Evolutionary conservation across 2,797 vertebrate species (phyloP).

Genomic region (Otus scops): DNA sequence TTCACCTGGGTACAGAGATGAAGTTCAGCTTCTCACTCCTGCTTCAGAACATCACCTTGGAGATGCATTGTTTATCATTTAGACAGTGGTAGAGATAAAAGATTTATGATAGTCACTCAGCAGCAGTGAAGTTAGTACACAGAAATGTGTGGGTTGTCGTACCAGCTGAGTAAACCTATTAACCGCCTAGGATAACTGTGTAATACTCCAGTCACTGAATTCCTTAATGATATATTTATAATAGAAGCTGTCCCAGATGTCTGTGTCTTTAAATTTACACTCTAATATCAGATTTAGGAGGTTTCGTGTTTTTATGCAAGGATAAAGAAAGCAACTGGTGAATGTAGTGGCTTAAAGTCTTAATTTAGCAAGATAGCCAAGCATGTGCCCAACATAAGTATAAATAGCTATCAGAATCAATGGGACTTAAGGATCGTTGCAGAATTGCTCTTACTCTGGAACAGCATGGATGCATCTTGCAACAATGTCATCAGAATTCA

Average conservation of each 20-base stretch:
- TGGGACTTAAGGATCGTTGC: neutral
- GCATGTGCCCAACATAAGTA: neutral
- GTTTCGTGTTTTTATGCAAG: neutral
- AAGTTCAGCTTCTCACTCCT: neutral
- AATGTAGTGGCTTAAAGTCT: neutral
- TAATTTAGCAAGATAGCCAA: neutral
- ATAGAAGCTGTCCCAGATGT: neutral
- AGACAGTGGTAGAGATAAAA: neutral
- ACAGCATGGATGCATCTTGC: neutral
- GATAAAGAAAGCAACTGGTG: neutral
- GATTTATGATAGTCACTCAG: neutral
- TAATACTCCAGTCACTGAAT: neutral
- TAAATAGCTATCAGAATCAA: neutral
- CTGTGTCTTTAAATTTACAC: neutral
- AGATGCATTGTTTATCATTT: neutral
- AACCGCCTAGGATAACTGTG: neutral
- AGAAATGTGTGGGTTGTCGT: accelerated
- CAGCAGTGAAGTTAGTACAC: neutral
- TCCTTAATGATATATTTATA: neutral
- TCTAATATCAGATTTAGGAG: neutral
- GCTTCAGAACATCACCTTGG: neutral
- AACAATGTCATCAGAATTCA: neutral
- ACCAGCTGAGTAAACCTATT: neutral
- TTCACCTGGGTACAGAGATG: neutral
- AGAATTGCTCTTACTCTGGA: neutral